Base-by-base conservation (phyloP, 2,888 invertebrate genomes). In the Macaria notata region DNA sequence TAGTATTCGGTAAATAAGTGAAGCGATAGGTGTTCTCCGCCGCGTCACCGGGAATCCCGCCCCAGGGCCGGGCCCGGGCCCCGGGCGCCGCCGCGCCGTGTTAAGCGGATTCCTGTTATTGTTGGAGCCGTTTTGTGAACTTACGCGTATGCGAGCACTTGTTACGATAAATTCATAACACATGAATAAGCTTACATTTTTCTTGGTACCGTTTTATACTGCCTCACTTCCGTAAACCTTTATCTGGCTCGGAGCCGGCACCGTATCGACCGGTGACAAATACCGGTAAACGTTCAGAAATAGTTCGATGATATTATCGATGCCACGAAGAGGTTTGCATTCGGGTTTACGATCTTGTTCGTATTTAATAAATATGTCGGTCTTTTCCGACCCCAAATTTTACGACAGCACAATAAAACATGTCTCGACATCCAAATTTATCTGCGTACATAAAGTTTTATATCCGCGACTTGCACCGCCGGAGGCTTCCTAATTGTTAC, bases 291-390 rank as follows among this genome's bases (percentile, higher is more conserved):
- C 68, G 65, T 71, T 71, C 82, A 78, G 72, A 83, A 83, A 84
- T 85, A 86, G 86, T 85, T 83, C 71, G 72, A 76, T 80, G 75
- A 75, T 84, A 82, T 86, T 84, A 86, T 88, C 84, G 83, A 82
- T 82, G 75, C 75, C 84, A 86, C 84, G 84, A 88, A 83, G 79
- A 86, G 83, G 84, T 83, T 81, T 85, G 86, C 84, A 86, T 86
- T 88, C 76, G 73, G 81, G 73, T 89, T 91, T 89, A 91, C 88
- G 84, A 86, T 68, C 83, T 88, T 86, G 86, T 88, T 87, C 86
- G 85, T 89, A 90, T 91, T 91, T 90, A 90, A 83, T 91, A 91
- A 91, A 90, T 90, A 89, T 88, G 86, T 88, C 86, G 88, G 88
- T 86, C 81, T 87, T 84, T 88, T 81, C 88, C 87, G 83, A 84